A percentile compares a stretch with the other conserved stretches of the same genome.
Conservation (phyloP, 2,797 vertebrate species). For the Etheostoma perlongum region DNA sequence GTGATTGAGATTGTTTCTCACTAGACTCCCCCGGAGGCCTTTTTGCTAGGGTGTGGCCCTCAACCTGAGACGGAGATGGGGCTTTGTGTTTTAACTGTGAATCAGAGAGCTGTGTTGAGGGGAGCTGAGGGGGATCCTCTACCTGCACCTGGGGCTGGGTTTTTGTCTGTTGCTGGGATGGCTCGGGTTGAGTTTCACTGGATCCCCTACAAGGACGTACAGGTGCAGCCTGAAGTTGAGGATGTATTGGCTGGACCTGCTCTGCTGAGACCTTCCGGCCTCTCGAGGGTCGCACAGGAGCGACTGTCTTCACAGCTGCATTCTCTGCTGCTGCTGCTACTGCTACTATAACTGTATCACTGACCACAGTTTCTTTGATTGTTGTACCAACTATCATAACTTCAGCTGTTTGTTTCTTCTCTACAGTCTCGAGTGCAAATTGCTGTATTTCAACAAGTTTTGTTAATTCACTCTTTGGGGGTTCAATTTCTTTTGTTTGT, state of each 20-base stretch:
- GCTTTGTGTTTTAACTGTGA: conserved; percentile 45
- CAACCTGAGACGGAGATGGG: conserved; percentile 43
- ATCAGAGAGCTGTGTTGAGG: conserved; percentile 42
- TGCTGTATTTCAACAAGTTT: conserved; percentile 43
- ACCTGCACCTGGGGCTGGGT: conserved; percentile 38
- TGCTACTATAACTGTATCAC: conserved; percentile 51
- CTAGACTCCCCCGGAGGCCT: conserved; percentile 32
- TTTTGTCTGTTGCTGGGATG: conserved; percentile 42
- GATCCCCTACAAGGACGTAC: conserved; percentile 64
- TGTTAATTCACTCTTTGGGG: conserved; percentile 41
- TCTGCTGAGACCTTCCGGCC: conserved; percentile 71
- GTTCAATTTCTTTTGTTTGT: conserved; percentile 39
- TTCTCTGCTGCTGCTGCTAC: conserved; percentile 46
- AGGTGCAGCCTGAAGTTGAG: conserved; percentile 67
- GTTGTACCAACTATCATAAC: conserved; percentile 39
- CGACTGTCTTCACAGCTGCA: conserved; percentile 57
- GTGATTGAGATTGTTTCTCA: conserved; percentile 47
- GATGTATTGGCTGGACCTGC: conserved; percentile 60
- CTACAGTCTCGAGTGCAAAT: conserved; percentile 19
- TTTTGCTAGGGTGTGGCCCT: conserved; percentile 37
- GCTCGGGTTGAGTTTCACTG: conserved; percentile 64
- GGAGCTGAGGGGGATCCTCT: conserved; percentile 16
- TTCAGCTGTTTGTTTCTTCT: conserved; percentile 49
- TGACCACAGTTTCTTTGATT: conserved; percentile 62
- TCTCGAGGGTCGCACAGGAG: conserved; percentile 78